Percentiles rank a stretch among this genome's conserved stretches.
These are phyloP conservation scores for Montipora foliosa DNA, from an alignment of 64 coral and sea anemone species.

Conservation along the genomic window DNA sequence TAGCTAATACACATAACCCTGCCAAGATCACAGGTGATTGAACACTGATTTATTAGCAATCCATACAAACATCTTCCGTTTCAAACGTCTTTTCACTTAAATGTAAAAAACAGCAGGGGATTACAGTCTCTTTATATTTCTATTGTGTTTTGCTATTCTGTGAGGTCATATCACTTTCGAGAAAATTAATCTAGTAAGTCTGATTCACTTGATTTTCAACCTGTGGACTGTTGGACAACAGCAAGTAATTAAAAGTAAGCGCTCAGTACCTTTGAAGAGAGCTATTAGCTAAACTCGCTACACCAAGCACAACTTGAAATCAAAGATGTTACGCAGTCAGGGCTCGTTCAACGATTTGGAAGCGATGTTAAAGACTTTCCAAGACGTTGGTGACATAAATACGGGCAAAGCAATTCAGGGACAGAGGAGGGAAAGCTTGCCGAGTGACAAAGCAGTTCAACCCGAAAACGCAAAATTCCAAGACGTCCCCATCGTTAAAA, in stretches of 20 bases:
- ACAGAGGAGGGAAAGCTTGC: not conserved
- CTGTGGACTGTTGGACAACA: not conserved
- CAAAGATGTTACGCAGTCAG: not conserved
- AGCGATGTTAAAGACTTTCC: constrained; percentile 1
- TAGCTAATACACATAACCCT: not conserved
- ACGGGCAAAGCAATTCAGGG: not conserved
- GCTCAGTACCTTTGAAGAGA: not conserved
- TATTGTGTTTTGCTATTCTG: not conserved
- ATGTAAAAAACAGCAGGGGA: not conserved
- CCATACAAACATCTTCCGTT: not conserved
- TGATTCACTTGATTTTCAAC: not conserved
- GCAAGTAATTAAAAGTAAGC: too few relatives aligned
- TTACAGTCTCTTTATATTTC: not conserved
- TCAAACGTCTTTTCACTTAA: not conserved
- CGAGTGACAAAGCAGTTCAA: not conserved
- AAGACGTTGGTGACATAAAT: not conserved
- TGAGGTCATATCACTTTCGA: not conserved
- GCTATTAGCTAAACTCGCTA: not conserved
- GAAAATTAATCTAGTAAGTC: not conserved
- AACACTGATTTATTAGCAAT: not conserved
- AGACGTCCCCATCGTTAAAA: not conserved
- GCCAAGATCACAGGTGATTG: not conserved
- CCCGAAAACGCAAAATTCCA: not conserved
- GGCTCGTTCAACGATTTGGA: constrained; percentile 21
- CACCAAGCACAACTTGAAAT: not conserved